phyloP scores from a whole-genome alignment of 23 tunicate genomes.

The Ascidia mentula region DNA sequence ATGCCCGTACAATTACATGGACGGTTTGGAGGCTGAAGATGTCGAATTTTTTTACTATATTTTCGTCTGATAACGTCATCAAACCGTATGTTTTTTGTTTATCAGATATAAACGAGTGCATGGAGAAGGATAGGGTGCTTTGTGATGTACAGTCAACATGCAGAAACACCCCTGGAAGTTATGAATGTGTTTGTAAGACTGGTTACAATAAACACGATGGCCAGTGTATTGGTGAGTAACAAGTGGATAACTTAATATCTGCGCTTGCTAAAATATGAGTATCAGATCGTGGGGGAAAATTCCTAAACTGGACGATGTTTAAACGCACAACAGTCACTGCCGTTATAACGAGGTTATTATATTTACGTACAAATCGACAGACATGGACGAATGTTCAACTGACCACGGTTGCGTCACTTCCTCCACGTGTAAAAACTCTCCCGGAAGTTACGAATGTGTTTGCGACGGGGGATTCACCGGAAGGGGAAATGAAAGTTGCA shows the following conservation, averaged over 20 bases:
- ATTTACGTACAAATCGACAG: too few species aligned
- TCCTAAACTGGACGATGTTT: too few species aligned
- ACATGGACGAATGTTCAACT: constrained; percentile 33
- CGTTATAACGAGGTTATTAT: too few species aligned
- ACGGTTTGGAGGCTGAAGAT: too few species aligned
- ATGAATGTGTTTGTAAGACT: constrained; percentile 17
- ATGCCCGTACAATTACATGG: too few species aligned
- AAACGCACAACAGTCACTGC: too few species aligned
- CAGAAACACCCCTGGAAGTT: constrained; percentile 14
- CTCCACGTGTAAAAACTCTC: constrained; percentile 24
- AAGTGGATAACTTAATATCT: too few species aligned
- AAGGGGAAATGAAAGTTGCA: constrained; percentile 24
- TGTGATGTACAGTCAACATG: constrained; percentile 7
- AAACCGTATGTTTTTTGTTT: background rate
- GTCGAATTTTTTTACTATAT: too few species aligned
- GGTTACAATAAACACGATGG: constrained; percentile 4
- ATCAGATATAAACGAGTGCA: constrained; percentile 22
- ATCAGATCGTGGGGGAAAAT: too few species aligned
- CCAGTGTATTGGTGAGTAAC: constrained; percentile 12
- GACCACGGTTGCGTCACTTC: constrained; percentile 23
- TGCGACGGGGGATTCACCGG: constrained; percentile 47
- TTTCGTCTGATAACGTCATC: too few species aligned
- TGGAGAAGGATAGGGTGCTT: background rate
- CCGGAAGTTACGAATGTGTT: constrained; percentile 36
- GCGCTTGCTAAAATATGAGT: too few species aligned